Evolutionary conservation across 2,113 vertebrate species (phyloP), one percentile per base, ranked within the genome.

Genomic region (Notothenia rossii): DNA sequence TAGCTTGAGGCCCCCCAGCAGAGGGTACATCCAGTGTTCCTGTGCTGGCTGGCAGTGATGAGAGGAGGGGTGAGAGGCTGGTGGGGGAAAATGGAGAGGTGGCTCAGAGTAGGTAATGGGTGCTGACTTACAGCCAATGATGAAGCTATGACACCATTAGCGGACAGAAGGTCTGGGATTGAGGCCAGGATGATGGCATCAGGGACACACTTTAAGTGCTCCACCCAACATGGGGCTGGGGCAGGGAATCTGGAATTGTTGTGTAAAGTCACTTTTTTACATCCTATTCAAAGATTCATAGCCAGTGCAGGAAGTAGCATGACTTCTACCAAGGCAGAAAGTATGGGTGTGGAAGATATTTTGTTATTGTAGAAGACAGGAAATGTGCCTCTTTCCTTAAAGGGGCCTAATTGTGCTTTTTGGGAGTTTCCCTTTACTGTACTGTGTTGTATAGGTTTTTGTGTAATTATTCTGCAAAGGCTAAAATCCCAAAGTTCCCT

Each of bases 81-180:
- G 55, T 58, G 4, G 18, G 58, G n/a, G 67, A 4, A 70, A 71
- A 72, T 69, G 43, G 50, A 84, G 56, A 77, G 70, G 58, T 54
- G 72, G 55, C 46, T 81, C 67, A 5, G 3, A 60, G 58, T 29
- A 84, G 71, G 77, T 91, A 87, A 89, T 88, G 72, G 72, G 73
- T 50, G 85, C 82, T 82, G 85, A 90, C 72, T 75, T 76, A 49
- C 70, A 73, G 77, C 73, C 75, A 81, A 64, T 77, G 82, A 89
- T 84, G 71, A 89, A 75, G 68, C 63, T 53, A 72, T 4, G 46
- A 87, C 70, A 80, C 58, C 59, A 81, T 88, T 78, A 79, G 75
- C 64, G 53, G 82, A 82, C 84, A 85, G 69, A 69, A 58, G 68
- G 69, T 81, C 63, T 66, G 67, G 82, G 83, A 75, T 13, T 2